Base-by-base conservation (phyloP, 2,113 vertebrate genomes). In the Thymallus thymallus region DNA sequence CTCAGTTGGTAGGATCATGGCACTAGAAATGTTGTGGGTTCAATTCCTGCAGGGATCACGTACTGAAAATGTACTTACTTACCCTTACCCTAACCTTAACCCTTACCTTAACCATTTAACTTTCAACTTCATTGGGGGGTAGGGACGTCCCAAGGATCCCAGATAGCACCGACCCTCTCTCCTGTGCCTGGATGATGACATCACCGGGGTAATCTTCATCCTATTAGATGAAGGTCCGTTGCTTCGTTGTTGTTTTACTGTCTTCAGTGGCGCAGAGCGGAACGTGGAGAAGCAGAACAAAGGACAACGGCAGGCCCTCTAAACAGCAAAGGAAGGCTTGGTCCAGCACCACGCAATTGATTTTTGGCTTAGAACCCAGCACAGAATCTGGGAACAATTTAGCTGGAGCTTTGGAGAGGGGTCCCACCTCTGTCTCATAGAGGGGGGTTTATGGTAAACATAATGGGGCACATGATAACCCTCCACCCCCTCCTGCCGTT, bases 231-330 rank as follows among this genome's bases (percentile, higher is more conserved):
- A 67, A 6, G 30, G 32, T 18, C 48, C 48, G 6, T 5, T 18
- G 48, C 16, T 3, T 5, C 65, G 9, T 14, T 22, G 32, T 67
- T 67, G 20, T 41, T 67, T 67, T 45, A 79, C 78, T 79, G 35
- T 69, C 69, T 74, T 85, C 80, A 82, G 79, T 87, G 81, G 81
- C 78, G 68, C 23, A 7, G 48, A 18, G 64, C 23, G 24, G 60
- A 55, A 77, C 5, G 20, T 41, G 35, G 79, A 84, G 80, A 80
- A 86, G 77, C 68, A 75, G 74, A 78, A 75, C n/a, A 71, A 29
- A 68, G 30, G 6, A 23, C 1, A 46, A 22, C 35, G 3, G 9
- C 13, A 4, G n/a, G 7, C 20, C 76, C 41, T 69, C 1, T 55
- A 68, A 71, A 69, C 71, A 74, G 69, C 7, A 29, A 14, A 64